Percentiles rank a stretch among this genome's conserved stretches.
phyloP scores from a whole-genome alignment of 1,140 invertebrate genomes.

The Bombus confusus region DNA sequence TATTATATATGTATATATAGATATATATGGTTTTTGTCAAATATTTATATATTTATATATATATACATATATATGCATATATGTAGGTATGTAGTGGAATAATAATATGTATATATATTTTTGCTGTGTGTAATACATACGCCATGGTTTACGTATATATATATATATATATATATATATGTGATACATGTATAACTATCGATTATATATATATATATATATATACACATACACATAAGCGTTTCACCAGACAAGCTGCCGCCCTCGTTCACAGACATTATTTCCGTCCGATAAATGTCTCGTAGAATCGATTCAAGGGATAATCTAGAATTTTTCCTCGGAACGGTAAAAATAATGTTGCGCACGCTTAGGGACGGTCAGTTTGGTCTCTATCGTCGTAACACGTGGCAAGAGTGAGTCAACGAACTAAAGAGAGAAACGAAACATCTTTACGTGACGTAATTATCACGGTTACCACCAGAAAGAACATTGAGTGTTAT shows the following conservation, averaged over 20 bases:
- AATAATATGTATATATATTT: slow-evolving; percentile 64
- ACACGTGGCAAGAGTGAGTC: slow-evolving; percentile 77
- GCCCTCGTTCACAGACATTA: slow-evolving; percentile 53
- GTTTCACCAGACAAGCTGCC: slow-evolving; percentile 63
- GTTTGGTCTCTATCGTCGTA: slow-evolving; percentile 72
- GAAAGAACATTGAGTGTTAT: slow-evolving; percentile 78
- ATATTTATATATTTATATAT: slow-evolving; percentile 70
- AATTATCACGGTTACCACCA: slow-evolving; percentile 76
- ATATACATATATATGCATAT: slow-evolving; percentile 72
- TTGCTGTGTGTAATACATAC: slow-evolving; percentile 75
- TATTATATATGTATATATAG: slow-evolving; percentile 75
- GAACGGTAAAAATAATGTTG: slow-evolving; percentile 50
- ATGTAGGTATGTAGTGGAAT: slow-evolving; percentile 71
- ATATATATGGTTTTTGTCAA: slow-evolving; percentile 55
- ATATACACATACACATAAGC: slow-evolving; percentile 63
- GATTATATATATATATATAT: neutral
- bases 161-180: neutral
- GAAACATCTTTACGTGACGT: slow-evolving; percentile 75
- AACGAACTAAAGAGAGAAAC: slow-evolving; percentile 75
- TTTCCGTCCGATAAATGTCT: slow-evolving; percentile 49
- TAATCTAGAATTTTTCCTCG: neutral
- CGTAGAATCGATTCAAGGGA: neutral
- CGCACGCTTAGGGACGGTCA: slow-evolving; percentile 54
- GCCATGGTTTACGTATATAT: slow-evolving; percentile 71
- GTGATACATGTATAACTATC: no score